Base-by-base conservation (phyloP, 2,888 invertebrate species). In the Eumacrocentrus americanus region DNA sequence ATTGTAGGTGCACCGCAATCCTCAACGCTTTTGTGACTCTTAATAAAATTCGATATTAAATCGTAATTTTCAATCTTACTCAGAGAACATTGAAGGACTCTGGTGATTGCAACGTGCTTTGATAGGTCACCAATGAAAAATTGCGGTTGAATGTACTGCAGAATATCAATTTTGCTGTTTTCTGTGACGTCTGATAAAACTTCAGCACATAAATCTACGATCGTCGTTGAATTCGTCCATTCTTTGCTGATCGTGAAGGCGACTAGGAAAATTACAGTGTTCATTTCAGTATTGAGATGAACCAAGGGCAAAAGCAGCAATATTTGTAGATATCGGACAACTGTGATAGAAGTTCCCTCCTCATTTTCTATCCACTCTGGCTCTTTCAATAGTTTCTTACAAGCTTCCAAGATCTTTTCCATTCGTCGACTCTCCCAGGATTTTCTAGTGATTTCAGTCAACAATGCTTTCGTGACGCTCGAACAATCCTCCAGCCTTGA, bases 111-210 rank as follows among this genome's bases (percentile, higher is more conserved):
- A 25, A 53, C 62, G 46, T 64, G 66, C 14, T 61, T 55, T 12
- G 63, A 40, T 11, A 75, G 68, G 23, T 71, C 67, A 4, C 58
- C 20, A 42, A 73, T 54, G 2, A 74, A 9, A n/a, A 64, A 54
- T n/a, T 44, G 18, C 1, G 70, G 65, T 29, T 72, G 63, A 35
- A 77, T 57, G 14, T 65, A 68, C 11, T 70, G 66, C 5, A 76
- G 68, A 34, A 76, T 35, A 22, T 74, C 63, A 5, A 75, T 44
- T 35, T 69, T 71, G 3, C 62, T 59, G 25, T 67, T 69, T 52
- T 72, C 70, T 44, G 72, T 58, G 11, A 70, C 56, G 59, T 77
- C 77, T 76, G 64, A 62, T 23, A 74, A 69, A 52, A 77, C 67
- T 38, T 60, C 54, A 3, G 65, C 58, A 42, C 71, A 69, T 18